Percentiles rank a stretch among this genome's conserved stretches.
Conservation (phyloP, 2,797 vertebrate genomes). For the Manis pentadactyla region DNA sequence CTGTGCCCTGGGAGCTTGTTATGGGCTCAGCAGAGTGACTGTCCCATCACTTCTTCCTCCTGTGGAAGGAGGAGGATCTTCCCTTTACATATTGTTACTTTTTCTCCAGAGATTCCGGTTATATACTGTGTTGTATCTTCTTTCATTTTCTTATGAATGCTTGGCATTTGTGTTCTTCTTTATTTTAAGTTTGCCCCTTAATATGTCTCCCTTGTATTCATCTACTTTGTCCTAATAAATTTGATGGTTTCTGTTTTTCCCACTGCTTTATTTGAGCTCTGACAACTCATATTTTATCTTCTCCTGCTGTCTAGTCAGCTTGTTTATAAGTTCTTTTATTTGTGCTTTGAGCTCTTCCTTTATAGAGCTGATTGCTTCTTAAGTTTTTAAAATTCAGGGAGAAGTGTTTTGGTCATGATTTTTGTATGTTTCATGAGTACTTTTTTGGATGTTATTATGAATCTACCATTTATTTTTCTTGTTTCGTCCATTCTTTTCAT, state of each 20-base stretch:
- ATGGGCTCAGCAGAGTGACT: neutral
- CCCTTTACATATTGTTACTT: neutral
- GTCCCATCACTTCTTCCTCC: neutral
- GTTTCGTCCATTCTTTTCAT: neutral
- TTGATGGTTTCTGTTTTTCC: neutral
- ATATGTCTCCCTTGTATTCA: neutral
- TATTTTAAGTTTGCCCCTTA: neutral
- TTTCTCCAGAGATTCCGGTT: neutral
- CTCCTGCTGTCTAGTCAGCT: neutral
- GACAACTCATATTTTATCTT: neutral
- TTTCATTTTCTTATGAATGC: neutral
- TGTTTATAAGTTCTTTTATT: neutral
- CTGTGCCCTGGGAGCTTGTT: neutral
- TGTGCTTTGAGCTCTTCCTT: conserved; percentile 23
- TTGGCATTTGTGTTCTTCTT: conserved; percentile 19
- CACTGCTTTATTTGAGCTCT: neutral
- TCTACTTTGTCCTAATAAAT: neutral
- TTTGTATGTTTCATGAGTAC: neutral
- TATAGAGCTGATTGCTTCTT: neutral
- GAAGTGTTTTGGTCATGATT: neutral
- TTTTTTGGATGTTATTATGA: neutral
- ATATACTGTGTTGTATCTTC: neutral
- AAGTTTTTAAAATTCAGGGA: neutral
- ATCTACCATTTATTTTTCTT: neutral
- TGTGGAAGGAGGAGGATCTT: neutral